phyloP scores from a whole-genome alignment of 2,797 vertebrate genomes.

The Periparus ater region DNA sequence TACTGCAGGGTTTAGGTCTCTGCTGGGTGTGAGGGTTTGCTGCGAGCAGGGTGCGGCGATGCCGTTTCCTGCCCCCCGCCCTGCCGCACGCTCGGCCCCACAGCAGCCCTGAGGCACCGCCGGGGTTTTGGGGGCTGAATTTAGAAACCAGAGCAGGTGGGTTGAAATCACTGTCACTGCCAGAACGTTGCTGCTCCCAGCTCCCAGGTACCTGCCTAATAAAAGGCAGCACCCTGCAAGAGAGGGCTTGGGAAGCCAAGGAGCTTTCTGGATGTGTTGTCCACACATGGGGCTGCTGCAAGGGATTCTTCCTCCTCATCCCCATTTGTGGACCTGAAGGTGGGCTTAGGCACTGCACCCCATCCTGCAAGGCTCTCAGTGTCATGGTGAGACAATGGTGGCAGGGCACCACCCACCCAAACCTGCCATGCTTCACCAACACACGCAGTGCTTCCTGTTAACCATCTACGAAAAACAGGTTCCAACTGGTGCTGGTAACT shows the following conservation, averaged over 20 bases:
- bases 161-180: accelerated
- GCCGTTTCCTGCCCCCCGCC: slow-evolving; percentile 44
- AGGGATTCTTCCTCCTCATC: background rate
- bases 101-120: background rate
- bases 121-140: background rate
- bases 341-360: background rate
- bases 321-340: accelerated
- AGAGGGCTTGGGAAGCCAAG: background rate
- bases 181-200: accelerated
- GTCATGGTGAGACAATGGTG: accelerated
- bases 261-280: background rate
- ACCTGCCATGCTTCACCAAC: background rate
- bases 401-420: background rate
- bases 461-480: background rate
- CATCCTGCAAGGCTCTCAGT: background rate
- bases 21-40: background rate
- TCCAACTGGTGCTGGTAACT: background rate
- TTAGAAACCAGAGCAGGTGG: background rate
- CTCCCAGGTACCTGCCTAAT: background rate
- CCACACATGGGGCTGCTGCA: accelerated
- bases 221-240: background rate
- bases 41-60: background rate
- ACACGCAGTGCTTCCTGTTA: background rate
- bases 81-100: background rate
- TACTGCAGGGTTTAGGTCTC: background rate